Conservation (phyloP, 2,888 invertebrate genomes). For the Oscheius sp. region DNA sequence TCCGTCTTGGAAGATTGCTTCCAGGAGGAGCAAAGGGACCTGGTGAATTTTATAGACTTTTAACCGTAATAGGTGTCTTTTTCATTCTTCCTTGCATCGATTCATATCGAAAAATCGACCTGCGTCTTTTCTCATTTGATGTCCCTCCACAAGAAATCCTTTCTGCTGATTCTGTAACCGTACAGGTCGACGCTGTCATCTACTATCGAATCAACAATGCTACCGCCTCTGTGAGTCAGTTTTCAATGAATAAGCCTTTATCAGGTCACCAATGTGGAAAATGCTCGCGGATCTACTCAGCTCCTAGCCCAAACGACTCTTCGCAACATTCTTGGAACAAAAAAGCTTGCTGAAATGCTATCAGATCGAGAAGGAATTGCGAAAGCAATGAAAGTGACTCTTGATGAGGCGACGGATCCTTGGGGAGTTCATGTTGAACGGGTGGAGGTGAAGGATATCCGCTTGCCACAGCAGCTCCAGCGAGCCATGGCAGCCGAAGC, state of each 20-base stretch:
- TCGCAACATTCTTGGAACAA: slow-evolving; percentile 75
- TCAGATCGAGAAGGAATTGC: slow-evolving; percentile 94
- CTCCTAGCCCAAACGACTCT: slow-evolving; percentile 73
- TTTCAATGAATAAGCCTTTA: not conserved
- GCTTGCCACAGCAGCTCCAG: slow-evolving; percentile 88
- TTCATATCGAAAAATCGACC: slow-evolving; percentile 80
- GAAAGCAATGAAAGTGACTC: slow-evolving; percentile 67
- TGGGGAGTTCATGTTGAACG: slow-evolving; percentile 74
- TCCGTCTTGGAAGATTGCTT: slow-evolving; percentile 82
- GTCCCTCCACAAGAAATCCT: slow-evolving; percentile 89
- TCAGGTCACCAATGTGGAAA: slow-evolving; percentile 74
- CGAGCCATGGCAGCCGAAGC: slow-evolving; percentile 96
- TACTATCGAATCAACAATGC: slow-evolving; percentile 85
- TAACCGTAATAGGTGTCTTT: slow-evolving; percentile 54
- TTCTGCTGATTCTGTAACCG: slow-evolving; percentile 88
- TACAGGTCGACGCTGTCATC: slow-evolving; percentile 87
- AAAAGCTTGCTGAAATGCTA: slow-evolving; percentile 93
- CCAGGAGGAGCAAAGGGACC: slow-evolving; percentile 80
- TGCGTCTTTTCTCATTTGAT: slow-evolving; percentile 93
- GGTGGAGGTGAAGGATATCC: slow-evolving; percentile 78
- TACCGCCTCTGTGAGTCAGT: slow-evolving; percentile 79
- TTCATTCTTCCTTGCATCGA: slow-evolving; percentile 80
- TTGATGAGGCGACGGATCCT: slow-evolving; percentile 73
- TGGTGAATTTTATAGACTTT: slow-evolving; percentile 76
- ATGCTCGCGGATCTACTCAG: slow-evolving; percentile 71